These are phyloP conservation scores for Pelodiscus sinensis DNA, from an alignment of 2,113 vertebrate species.

Conservation along the genomic window DNA sequence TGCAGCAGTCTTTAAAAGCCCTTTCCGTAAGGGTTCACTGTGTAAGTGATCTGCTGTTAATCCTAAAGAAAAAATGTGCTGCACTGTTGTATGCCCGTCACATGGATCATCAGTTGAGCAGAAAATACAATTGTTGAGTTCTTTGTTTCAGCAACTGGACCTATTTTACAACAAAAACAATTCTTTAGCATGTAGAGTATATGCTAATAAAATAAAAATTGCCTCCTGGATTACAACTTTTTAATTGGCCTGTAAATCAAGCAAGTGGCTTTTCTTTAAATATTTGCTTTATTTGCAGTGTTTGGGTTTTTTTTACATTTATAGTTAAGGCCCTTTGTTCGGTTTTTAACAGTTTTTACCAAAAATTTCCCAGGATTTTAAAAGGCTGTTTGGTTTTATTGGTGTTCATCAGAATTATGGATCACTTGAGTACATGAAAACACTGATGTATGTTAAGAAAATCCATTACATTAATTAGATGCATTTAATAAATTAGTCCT, in stretches of 20 bases:
- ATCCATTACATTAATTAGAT: background rate
- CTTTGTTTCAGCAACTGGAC: background rate
- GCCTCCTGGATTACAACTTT: background rate
- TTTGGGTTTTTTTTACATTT: too few relatives aligned
- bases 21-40: conserved; percentile 14
- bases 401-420: too few relatives aligned
- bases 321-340: too few relatives aligned
- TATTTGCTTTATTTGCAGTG: background rate
- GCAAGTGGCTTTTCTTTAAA: background rate
- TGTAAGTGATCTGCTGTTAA: conserved; percentile 41
- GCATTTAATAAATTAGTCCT: too few relatives aligned
- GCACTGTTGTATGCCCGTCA: conserved; percentile 40
- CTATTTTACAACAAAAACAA: background rate
- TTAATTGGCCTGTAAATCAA: background rate
- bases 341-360: too few relatives aligned
- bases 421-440: too few relatives aligned
- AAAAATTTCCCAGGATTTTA: too few relatives aligned
- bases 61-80: conserved; percentile 28
- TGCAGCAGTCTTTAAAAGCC: conserved; percentile 6
- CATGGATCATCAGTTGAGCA: background rate
- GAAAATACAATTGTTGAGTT: background rate
- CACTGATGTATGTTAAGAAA: background rate
- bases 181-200: background rate
- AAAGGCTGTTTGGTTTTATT: too few relatives aligned
- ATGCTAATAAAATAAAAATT: background rate